These are phyloP conservation scores for Crenuchus spilurus DNA, from an alignment of 2,797 vertebrate species.

Conservation along the genomic window DNA sequence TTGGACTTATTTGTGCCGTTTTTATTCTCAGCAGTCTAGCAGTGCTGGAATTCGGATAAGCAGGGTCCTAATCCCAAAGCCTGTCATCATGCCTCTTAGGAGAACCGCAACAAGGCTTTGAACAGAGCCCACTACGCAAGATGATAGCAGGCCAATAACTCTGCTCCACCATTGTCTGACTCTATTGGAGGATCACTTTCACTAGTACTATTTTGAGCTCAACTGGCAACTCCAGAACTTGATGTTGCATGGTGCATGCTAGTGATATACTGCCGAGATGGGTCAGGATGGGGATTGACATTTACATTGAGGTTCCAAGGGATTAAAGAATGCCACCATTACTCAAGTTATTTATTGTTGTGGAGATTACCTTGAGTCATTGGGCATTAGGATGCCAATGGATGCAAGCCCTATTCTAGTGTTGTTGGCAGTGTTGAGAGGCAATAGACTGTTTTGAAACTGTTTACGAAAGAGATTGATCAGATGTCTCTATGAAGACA, in stretches of 20 bases:
- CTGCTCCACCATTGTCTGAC: conserved; percentile 63
- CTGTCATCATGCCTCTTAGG: conserved; percentile 64
- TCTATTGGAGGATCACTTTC: conserved; percentile 54
- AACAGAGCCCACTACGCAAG: conserved; percentile 56
- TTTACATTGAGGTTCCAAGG: conserved; percentile 31
- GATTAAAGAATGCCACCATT: conserved; percentile 47
- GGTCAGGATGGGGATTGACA: background rate
- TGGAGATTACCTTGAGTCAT: conserved; percentile 25
- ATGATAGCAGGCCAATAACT: conserved; percentile 58
- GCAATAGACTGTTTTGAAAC: background rate
- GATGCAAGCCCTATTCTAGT: conserved; percentile 17
- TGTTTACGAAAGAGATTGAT: conserved; percentile 22
- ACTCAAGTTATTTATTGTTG: conserved; percentile 11
- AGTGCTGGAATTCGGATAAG: conserved; percentile 61
- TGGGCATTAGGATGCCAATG: background rate
- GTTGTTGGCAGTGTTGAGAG: background rate
- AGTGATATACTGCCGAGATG: background rate
- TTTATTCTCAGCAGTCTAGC: background rate
- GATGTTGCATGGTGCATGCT: conserved; percentile 8
- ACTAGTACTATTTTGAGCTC: conserved; percentile 70
- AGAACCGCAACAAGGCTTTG: conserved; percentile 51
- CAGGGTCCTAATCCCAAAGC: conserved; percentile 65
- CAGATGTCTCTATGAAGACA: conserved; percentile 7
- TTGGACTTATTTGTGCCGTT: conserved; percentile 19
- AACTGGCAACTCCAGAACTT: conserved; percentile 46